Base-by-base conservation (phyloP, 2,113 vertebrate species). In the Gobius niger region DNA sequence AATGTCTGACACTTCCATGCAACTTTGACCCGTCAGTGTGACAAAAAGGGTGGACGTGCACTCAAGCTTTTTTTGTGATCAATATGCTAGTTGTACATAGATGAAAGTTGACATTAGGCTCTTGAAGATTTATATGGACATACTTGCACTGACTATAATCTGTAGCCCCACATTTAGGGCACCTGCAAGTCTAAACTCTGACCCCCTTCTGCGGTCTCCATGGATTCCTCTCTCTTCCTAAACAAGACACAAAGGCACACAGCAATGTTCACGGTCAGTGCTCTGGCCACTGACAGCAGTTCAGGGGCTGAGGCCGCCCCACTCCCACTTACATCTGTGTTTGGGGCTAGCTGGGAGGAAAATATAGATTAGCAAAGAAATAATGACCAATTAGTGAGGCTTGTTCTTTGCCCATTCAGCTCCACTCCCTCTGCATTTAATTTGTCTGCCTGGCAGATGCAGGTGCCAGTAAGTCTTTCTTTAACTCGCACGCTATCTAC, bases 301-400 rank as follows among this genome's bases (percentile, higher is more conserved):
- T 13, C 72, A 75, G 65, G 60, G 70, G 66, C 63, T 9, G 46
- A 16, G 62, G 57, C 24, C 47, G 51, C 19, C 61, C 52, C 34
- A 54, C 63, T 56, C 61, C 72, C 60, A 11, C 52, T 78, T 78
- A 78, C 83, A 86, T 84, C 80, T 86, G 82, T 86, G 81, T 84
- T 80, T 75, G 71, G 73, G 81, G 77, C 85, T 68, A 77, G 73
- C 73, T 72, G 62, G 60, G 75, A 78, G 75, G 72, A 69, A 83
- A 83, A 76, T 78, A 76, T 80, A 84, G 76, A 85, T 83, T 80
- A 85, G 71, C 67, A 59, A 70, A 70, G 49, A 80, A 86, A 81
- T 78, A 89, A 89, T 84, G 80, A 83, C 82, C 85, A 87, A 84
- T 89, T 87, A 87, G 71, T 63, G 70, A 46, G 6, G 73, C 80